Base-by-base conservation (phyloP, 2,888 invertebrate species). In the Noctua pronuba region DNA sequence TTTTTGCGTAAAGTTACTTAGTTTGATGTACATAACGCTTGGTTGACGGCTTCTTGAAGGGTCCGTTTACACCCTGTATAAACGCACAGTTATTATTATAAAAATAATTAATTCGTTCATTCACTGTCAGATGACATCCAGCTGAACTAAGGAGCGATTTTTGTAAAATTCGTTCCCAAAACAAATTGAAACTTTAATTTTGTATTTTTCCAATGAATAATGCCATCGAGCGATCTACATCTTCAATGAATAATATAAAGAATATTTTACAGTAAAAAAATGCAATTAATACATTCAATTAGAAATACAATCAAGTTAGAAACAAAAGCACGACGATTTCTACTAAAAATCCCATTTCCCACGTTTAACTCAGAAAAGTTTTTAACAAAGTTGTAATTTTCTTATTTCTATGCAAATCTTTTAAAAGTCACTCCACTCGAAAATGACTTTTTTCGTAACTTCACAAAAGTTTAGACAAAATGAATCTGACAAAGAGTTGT, bases 321-420 rank as follows among this genome's bases (percentile, higher is more conserved):
- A 44, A 58, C 58, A 80, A 79, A 66, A 80, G 24, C n/a, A 21
- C 16, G 49, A 28, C 68, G 24, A 58, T 67, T 62, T 21, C 4
- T 10, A n/a, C 41, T 31, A 28, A 74, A 74, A 85, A 79, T 78
- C 49, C 44, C 13, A 60, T 79, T 78, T 46, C 65, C 77, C 75
- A 71, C 83, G 73, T 73, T 72, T 78, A 77, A 86, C 69, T 75
- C 55, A 62, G 44, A 55, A 76, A 84, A 88, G 78, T 88, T 84
- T 70, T 66, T 71, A 75, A 80, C 79, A 71, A 84, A 82, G 67
- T 82, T 76, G 70, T 80, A 87, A 86, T 87, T 87, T 88, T 88
- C 88, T 87, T 84, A 88, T 89, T 86, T 89, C 82, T 85, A 89
- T 89, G 89, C 86, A 85, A 90, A 89, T 88, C 60, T 79, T 80